phyloP scores from a whole-genome alignment of 2,888 invertebrate genomes.

The Lasioglossum villosulum region DNA sequence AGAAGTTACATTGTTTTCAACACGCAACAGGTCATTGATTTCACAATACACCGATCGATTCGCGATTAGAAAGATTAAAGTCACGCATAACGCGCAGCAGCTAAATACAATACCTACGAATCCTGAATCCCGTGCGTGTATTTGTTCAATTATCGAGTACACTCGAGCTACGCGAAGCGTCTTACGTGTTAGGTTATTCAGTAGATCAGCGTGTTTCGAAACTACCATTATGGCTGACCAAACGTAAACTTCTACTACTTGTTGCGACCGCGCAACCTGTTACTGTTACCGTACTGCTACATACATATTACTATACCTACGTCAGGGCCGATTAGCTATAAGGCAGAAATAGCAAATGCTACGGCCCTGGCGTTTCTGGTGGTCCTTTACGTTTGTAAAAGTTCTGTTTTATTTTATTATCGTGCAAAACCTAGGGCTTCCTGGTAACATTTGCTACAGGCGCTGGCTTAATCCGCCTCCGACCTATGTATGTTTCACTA shows the following conservation, averaged over 20 bases:
- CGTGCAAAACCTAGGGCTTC: too few relatives aligned
- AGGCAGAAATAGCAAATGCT: too few relatives aligned
- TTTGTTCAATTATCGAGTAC: neutral
- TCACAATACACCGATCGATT: neutral
- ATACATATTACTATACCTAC: neutral
- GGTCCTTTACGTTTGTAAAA: too few relatives aligned
- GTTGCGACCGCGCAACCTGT: conserved; percentile 66
- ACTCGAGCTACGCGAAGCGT: neutral
- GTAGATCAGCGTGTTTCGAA: conserved; percentile 9
- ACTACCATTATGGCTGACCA: conserved; percentile 55
- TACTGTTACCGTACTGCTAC: neutral
- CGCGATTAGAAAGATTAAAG: neutral
- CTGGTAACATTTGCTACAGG: too few relatives aligned
- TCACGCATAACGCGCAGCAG: neutral
- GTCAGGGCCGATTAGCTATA: too few relatives aligned
- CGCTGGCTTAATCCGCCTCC: too few relatives aligned
- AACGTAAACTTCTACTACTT: conserved; percentile 65
- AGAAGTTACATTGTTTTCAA: neutral
- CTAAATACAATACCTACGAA: neutral
- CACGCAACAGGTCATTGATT: neutral
- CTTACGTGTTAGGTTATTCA: neutral
- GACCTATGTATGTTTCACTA: neutral
- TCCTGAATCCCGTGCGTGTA: neutral
- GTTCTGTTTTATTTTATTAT: too few relatives aligned
- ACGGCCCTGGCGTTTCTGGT: too few relatives aligned